These are phyloP conservation scores for Nycticryphes semicollaris DNA, from an alignment of 2,113 vertebrate genomes.

Conservation along the genomic window DNA sequence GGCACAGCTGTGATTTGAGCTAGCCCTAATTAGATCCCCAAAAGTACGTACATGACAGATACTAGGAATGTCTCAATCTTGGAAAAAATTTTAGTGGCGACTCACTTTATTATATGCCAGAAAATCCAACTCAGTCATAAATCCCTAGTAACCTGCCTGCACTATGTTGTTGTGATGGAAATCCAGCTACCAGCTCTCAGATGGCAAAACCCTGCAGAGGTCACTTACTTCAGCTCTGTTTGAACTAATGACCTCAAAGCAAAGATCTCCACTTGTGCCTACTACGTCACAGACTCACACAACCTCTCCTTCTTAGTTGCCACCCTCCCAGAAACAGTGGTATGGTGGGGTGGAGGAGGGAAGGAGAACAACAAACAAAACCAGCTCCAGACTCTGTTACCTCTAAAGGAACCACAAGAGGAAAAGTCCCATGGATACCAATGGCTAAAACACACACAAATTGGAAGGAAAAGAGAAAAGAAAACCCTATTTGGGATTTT, in stretches of 20 bases:
- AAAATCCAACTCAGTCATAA: neutral
- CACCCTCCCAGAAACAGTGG: neutral
- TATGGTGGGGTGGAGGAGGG: neutral
- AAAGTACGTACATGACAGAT: neutral
- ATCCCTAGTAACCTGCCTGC: neutral
- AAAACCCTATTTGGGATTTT: slow-evolving; percentile 51
- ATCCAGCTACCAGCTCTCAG: neutral
- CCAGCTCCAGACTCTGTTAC: neutral
- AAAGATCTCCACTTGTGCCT: neutral
- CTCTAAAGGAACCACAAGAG: neutral
- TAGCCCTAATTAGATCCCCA: neutral
- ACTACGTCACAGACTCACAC: neutral
- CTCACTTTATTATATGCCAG: neutral
- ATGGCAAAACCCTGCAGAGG: neutral
- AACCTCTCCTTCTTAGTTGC: neutral
- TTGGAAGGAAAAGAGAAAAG: slow-evolving; percentile 21
- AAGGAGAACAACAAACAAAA: neutral
- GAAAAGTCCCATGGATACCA: slow-evolving; percentile 27
- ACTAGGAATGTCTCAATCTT: neutral
- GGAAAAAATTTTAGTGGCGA: neutral
- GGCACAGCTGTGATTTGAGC: neutral
- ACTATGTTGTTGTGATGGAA: neutral
- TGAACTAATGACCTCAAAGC: neutral
- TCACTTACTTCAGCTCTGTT: neutral
- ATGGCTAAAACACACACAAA: slow-evolving; percentile 28